These are phyloP conservation scores for Mastacembelus armatus DNA, from an alignment of 2,797 vertebrate species.

Conservation along the genomic window DNA sequence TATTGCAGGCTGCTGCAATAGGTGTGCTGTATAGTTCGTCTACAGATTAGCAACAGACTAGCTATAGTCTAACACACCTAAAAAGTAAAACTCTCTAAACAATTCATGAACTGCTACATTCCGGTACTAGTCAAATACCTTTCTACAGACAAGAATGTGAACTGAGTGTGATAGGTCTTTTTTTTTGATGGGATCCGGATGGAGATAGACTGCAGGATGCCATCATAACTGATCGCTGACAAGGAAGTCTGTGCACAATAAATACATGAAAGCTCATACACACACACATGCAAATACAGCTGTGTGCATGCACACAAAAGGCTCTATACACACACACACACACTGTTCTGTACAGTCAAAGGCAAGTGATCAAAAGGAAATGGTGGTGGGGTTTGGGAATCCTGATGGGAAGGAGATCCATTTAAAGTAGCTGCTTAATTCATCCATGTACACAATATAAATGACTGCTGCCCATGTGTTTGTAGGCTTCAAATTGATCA, in stretches of 20 bases:
- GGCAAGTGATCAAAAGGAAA: conserved; percentile 66
- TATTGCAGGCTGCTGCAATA: too few relatives aligned
- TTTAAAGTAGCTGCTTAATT: conserved; percentile 72
- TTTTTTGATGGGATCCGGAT: conserved; percentile 49
- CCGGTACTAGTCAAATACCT: too few relatives aligned
- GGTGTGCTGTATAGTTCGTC: too few relatives aligned
- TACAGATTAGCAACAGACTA: too few relatives aligned
- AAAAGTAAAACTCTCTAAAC: too few relatives aligned
- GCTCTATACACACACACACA: conserved; percentile 12
- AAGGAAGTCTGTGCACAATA: conserved; percentile 11
- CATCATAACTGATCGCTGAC: conserved; percentile 34
- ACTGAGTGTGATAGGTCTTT: conserved; percentile 31
- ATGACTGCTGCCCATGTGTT: conserved; percentile 62
- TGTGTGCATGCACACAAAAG: neutral
- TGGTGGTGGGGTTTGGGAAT: conserved; percentile 56
- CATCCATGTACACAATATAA: conserved; percentile 73
- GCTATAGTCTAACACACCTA: too few relatives aligned
- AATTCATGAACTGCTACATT: too few relatives aligned
- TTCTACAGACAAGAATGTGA: too few relatives aligned
- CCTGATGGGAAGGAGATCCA: conserved; percentile 58
- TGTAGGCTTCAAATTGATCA: too few relatives aligned
- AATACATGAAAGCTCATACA: conserved; percentile 6
- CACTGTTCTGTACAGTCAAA: conserved; percentile 52
- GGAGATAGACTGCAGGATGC: conserved; percentile 35
- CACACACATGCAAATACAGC: neutral